A percentile compares a stretch with the other conserved stretches of the same genome.
These are phyloP conservation scores for Lithobates sylvaticus DNA, from an alignment of 2,797 vertebrate genomes.

Conservation along the genomic window DNA sequence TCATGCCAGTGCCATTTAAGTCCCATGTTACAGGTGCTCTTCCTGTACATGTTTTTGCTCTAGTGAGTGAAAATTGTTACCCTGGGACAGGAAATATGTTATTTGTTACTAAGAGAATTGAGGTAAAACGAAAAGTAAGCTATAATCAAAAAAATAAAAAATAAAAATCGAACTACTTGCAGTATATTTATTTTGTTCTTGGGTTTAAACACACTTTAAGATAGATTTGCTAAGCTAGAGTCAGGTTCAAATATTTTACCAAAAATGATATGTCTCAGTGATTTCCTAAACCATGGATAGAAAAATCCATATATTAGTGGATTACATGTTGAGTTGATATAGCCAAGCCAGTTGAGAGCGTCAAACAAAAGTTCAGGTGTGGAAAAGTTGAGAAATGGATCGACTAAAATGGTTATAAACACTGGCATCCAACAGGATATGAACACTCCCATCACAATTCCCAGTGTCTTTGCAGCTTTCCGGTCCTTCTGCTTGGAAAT, in stretches of 20 bases:
- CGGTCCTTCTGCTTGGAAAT: conserved; percentile 69
- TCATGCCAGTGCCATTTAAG: too few species aligned
- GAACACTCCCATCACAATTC: conserved; percentile 69
- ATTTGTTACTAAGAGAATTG: too few species aligned
- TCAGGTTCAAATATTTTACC: conserved; percentile 68
- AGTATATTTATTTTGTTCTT: not conserved
- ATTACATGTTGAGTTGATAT: conserved; percentile 72
- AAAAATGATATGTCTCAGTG: conserved; percentile 67
- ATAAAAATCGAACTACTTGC: too few species aligned
- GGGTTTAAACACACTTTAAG: conserved; percentile 39
- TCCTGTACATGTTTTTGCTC: too few species aligned
- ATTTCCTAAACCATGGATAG: conserved; percentile 70
- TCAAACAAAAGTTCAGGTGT: conserved; percentile 65
- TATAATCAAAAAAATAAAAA: too few species aligned
- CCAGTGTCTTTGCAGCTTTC: conserved; percentile 69
- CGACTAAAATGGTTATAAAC: conserved; percentile 68
- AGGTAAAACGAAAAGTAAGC: too few species aligned
- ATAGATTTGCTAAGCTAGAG: conserved; percentile 64
- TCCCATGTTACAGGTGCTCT: too few species aligned
- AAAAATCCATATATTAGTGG: conserved; percentile 71
- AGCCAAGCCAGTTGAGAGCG: conserved; percentile 69
- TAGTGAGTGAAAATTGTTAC: too few species aligned
- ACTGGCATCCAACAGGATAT: conserved; percentile 70
- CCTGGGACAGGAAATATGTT: too few species aligned
- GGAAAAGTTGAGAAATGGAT: conserved; percentile 68